Evolutionary conservation across 64 coral and sea anemone genomes (phyloP).

Genomic region (Stichodactyla helianthus): DNA sequence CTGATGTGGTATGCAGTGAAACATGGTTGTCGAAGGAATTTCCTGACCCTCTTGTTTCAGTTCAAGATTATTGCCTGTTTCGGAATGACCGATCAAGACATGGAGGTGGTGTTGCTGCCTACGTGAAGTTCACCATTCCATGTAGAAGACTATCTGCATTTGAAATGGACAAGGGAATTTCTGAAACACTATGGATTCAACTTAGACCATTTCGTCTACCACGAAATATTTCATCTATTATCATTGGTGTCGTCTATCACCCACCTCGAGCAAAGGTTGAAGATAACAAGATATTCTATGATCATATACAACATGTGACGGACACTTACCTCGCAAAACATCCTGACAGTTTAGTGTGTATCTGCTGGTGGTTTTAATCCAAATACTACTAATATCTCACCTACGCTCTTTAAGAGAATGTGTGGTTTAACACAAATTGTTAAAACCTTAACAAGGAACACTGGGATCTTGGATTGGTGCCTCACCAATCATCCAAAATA

Average conservation of each 20-base stretch:
- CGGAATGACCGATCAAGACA: constrained; percentile 4
- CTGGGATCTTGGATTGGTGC: constrained; percentile 50
- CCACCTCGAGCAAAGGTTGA: no score
- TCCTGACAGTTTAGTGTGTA: constrained; percentile 39
- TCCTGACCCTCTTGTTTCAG: background rate
- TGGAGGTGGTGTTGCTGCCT: constrained; percentile 22
- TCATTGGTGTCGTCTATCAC: no score
- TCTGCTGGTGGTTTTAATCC: constrained; percentile 37
- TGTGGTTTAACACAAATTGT: constrained; percentile 52
- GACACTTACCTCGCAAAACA: constrained; percentile 27
- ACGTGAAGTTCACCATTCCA: background rate
- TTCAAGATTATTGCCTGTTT: constrained; percentile 17
- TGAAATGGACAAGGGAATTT: no score
- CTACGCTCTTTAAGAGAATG: constrained; percentile 25
- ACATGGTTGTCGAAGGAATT: constrained; percentile 2
- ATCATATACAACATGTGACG: constrained; percentile 37
- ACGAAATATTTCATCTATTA: no score
- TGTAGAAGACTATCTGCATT: background rate
- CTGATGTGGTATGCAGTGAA: background rate
- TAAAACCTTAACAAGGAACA: constrained; percentile 46
- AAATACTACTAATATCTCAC: constrained; percentile 35
- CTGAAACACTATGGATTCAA: constrained; percentile 24
- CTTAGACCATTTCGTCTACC: no score
- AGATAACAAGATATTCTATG: constrained; percentile 44
- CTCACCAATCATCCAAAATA: constrained; percentile 41